Evolutionary conservation across 2,888 invertebrate species (phyloP).

Genomic region (Mayetiola destructor): DNA sequence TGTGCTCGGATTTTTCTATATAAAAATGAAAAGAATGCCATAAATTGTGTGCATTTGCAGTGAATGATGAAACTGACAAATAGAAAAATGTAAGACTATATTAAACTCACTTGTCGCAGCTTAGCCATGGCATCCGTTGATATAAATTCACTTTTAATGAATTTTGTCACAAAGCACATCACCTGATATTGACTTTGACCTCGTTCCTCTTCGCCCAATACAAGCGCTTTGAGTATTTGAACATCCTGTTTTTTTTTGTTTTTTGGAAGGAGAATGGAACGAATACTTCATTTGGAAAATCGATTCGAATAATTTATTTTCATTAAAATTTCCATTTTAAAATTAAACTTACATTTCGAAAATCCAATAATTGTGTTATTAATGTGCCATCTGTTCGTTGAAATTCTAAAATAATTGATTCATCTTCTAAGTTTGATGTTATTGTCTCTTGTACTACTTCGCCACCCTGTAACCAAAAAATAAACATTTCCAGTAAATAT

Average conservation of each 20-base stretch:
- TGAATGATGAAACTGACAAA: too few relatives aligned
- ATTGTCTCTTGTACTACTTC: conserved; percentile 88
- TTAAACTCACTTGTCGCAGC: conserved; percentile 56
- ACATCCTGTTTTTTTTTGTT: conserved; percentile 87
- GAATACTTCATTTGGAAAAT: too few relatives aligned
- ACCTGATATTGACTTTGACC: conserved; percentile 80
- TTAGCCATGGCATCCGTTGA: conserved; percentile 95
- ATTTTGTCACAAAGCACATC: conserved; percentile 81
- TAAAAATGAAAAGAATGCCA: background rate
- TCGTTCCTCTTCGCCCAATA: conserved; percentile 83
- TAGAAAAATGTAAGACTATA: too few relatives aligned
- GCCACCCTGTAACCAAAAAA: conserved; percentile 84
- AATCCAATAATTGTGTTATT: conserved; percentile 85
- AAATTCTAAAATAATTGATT: conserved; percentile 78
- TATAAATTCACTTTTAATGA: conserved; percentile 84
- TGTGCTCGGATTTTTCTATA: conserved; percentile 65
- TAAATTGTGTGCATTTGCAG: too few relatives aligned
- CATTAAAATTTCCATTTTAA: background rate
- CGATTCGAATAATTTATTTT: too few relatives aligned
- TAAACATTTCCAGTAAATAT: too few relatives aligned
- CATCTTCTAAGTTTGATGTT: conserved; percentile 77
- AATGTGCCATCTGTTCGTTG: conserved; percentile 81
- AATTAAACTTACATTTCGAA: conserved; percentile 59
- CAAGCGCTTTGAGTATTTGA: conserved; percentile 75
- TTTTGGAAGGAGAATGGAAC: too few relatives aligned